Base-by-base conservation (phyloP, 2,113 vertebrate genomes). In the Egretta garzetta region DNA sequence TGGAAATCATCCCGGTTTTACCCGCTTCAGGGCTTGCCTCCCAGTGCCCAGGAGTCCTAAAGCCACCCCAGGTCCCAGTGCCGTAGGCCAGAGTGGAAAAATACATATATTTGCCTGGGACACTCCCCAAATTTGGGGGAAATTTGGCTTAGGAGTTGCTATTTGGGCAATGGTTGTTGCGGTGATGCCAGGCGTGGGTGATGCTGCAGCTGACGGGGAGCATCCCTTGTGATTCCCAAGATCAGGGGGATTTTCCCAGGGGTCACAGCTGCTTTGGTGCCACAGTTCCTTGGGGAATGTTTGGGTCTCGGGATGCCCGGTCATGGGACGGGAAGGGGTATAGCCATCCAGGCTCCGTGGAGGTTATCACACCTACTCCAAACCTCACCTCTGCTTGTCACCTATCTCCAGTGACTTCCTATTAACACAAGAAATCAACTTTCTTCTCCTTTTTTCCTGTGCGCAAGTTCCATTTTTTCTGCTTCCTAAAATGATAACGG, bases 361-460 rank as follows among this genome's bases (percentile, higher is more conserved):
- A 28, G 59, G 15, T 90, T 75, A 37, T 85, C 90, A 18, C 56
- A 80, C 66, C 80, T 91, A 21, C 67, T 56, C 86, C 76, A 45
- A 12, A 83, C 22, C 80, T 39, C 96, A 98, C 96, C 96, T 96
- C 97, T 95, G 96, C 90, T 96, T 97, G 95, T 97, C 96, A 66
- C 86, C 73, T 41, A 94, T 90, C 93, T 93, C 86, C 39, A 3
- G 97, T 81, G 87, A 97, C 97, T 98, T 98, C 97, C 97, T 97
- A 96, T 95, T 94, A 55, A 94, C 87, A 93, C 88, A 96, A 96
- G 87, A 94, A 93, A 71, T 79, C 92, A 37, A 24, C 95, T 43
- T 37, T 84, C 92, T 96, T 96, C 82, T 97, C 86, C 71, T 94
- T 96, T 55, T 53, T 80, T 67, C 93, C 86, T 88, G n/a, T 10